A percentile compares a stretch with the other conserved stretches of the same genome.
Conservation (phyloP, 2,888 invertebrate species). For the Leptinotarsa rubiginosa region DNA sequence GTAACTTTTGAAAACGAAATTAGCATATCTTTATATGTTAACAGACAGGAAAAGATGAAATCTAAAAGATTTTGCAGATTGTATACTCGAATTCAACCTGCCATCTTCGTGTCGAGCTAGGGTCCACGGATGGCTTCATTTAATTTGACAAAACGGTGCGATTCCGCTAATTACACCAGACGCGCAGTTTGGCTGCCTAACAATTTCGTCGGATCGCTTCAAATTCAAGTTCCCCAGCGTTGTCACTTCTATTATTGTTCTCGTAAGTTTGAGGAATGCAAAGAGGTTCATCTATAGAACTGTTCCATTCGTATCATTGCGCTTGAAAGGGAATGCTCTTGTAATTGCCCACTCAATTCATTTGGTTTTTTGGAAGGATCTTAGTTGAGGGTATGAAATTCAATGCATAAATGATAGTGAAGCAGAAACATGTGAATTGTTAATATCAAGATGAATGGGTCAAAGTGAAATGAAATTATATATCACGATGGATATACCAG, state of each 20-base stretch:
- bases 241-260: neutral
- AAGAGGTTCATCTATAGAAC: neutral
- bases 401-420: too few relatives aligned
- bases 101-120: neutral
- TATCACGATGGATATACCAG: too few relatives aligned
- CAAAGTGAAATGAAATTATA: too few relatives aligned
- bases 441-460: too few relatives aligned
- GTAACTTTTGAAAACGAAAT: too few relatives aligned
- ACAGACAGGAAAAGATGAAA: neutral
- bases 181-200: neutral
- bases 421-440: too few relatives aligned
- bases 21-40: too few relatives aligned
- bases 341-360: too few relatives aligned
- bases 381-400: too few relatives aligned
- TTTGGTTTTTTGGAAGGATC: too few relatives aligned
- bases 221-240: conserved; percentile 1
- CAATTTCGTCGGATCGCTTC: neutral
- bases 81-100: neutral
- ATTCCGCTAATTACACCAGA: conserved; percentile 11
- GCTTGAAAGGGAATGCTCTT: too few relatives aligned
- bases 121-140: conserved; percentile 6
- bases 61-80: neutral
- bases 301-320: too few relatives aligned
- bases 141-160: conserved; percentile 19
- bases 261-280: neutral